Evolutionary conservation across 2,888 invertebrate genomes (phyloP).

Genomic region (Drosophila anomalata): DNA sequence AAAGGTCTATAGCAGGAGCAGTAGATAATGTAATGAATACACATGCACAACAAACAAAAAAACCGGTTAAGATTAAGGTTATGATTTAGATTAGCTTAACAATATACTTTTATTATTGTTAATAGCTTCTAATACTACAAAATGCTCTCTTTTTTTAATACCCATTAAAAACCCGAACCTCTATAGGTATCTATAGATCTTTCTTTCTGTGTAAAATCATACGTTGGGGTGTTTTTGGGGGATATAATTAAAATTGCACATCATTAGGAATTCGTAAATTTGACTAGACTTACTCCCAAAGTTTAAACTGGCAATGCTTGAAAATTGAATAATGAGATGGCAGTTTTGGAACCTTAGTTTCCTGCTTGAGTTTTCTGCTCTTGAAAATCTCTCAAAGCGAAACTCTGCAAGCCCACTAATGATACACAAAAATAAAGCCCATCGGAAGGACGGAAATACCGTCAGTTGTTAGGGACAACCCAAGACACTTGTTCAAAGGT

Average conservation of each 20-base stretch:
- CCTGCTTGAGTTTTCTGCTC: slow-evolving; percentile 14
- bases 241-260: slow-evolving; percentile 66
- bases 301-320: slow-evolving; percentile 18
- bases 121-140: too few species aligned
- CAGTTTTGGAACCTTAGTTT: slow-evolving; percentile 23
- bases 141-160: too few species aligned
- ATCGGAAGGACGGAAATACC: slow-evolving; percentile 4
- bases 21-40: slow-evolving; percentile 23
- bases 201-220: slow-evolving; percentile 10
- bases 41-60: slow-evolving; percentile 8
- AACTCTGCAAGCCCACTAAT: slow-evolving; percentile 30
- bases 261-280: slow-evolving; percentile 57
- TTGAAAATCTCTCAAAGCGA: slow-evolving; percentile 31
- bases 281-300: slow-evolving; percentile 18
- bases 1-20: slow-evolving; percentile 58
- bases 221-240: slow-evolving; percentile 25
- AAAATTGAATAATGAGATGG: slow-evolving; percentile 34
- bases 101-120: too few species aligned
- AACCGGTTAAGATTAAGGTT: too few species aligned
- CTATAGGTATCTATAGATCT: not conserved
- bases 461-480: slow-evolving; percentile 20
- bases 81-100: not conserved
- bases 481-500: slow-evolving; percentile 34
- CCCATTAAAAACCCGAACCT: not conserved
- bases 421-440: slow-evolving; percentile 33